Percentiles rank a stretch among this genome's conserved stretches.
Conservation (phyloP, 2,797 vertebrate species). For the Falco peregrinus region DNA sequence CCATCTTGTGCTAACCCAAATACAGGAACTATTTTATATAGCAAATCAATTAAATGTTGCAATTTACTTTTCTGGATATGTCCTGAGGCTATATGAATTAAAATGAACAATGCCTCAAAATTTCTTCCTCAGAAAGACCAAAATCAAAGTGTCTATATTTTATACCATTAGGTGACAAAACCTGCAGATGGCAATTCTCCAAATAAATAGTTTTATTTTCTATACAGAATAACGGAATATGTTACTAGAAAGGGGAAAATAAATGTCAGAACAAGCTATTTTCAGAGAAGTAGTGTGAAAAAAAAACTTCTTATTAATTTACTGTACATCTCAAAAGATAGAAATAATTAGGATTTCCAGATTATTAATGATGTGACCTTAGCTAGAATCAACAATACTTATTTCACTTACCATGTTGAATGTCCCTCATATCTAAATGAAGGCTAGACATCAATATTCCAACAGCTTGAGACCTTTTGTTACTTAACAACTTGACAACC, state of each 20-base stretch:
- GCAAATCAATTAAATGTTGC: conserved; percentile 16
- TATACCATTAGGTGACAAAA: not conserved
- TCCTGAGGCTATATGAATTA: not conserved
- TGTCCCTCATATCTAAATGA: conserved; percentile 98
- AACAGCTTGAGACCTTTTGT: conserved; percentile 97
- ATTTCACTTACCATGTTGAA: conserved; percentile 89
- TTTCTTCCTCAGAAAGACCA: not conserved
- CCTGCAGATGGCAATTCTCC: not conserved
- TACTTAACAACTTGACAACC: conserved; percentile 96
- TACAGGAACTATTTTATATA: conserved; percentile 15
- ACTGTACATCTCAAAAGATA: not conserved
- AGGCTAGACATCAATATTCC: conserved; percentile 99
- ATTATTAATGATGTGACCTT: not conserved
- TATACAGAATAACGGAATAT: not conserved
- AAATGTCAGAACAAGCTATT: not conserved
- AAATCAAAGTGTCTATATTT: not conserved
- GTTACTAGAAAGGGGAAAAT: not conserved
- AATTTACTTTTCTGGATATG: not conserved
- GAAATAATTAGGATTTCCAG: not conserved
- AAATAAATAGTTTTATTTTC: not conserved
- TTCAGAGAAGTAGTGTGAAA: not conserved
- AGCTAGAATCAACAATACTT: not conserved
- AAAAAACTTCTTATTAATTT: not conserved
- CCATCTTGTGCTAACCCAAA: conserved; percentile 11
- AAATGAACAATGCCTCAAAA: not conserved